phyloP scores from a whole-genome alignment of 2,888 invertebrate genomes.

The Junonia oenone region DNA sequence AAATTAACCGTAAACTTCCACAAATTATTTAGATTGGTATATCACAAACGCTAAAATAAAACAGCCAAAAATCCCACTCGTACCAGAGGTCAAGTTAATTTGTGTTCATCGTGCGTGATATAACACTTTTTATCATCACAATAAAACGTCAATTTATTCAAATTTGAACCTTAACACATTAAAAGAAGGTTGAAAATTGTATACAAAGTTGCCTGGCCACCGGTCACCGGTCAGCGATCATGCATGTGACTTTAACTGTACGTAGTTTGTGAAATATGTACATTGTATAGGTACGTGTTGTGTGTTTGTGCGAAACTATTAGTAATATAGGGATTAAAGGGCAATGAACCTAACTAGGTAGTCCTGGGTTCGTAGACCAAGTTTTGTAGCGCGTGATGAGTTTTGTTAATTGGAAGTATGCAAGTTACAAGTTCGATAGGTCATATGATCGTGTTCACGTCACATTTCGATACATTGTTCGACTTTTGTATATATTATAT shows the following conservation, averaged over 20 bases:
- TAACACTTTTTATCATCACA: slow-evolving; percentile 21
- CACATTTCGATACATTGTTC: too few species aligned
- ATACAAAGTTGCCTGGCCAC: background rate
- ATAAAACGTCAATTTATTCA: slow-evolving; percentile 1
- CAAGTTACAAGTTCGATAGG: too few species aligned
- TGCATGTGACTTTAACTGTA: slow-evolving; percentile 19
- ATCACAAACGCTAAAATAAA: background rate
- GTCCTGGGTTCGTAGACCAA: too few species aligned
- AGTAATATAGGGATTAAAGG: slow-evolving; percentile 1
- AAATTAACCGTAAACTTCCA: background rate
- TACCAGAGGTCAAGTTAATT: slow-evolving; percentile 23
- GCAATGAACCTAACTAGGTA: background rate
- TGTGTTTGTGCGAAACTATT: slow-evolving; percentile 19
- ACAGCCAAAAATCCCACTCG: slow-evolving; percentile 9
- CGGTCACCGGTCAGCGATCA: slow-evolving; percentile 23
- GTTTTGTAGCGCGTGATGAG: too few species aligned
- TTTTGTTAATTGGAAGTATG: too few species aligned
- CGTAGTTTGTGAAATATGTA: slow-evolving; percentile 21
- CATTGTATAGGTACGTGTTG: background rate
- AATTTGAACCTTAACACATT: background rate
- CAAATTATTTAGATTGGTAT: background rate
- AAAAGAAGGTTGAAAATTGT: slow-evolving; percentile 3
- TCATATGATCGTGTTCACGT: too few species aligned
- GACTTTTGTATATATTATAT: too few species aligned
- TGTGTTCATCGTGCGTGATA: slow-evolving; percentile 21